Evolutionary conservation across 2,888 invertebrate genomes (phyloP), one percentile per base, ranked within the genome.

Genomic region (Noctuana brunneofusca): DNA sequence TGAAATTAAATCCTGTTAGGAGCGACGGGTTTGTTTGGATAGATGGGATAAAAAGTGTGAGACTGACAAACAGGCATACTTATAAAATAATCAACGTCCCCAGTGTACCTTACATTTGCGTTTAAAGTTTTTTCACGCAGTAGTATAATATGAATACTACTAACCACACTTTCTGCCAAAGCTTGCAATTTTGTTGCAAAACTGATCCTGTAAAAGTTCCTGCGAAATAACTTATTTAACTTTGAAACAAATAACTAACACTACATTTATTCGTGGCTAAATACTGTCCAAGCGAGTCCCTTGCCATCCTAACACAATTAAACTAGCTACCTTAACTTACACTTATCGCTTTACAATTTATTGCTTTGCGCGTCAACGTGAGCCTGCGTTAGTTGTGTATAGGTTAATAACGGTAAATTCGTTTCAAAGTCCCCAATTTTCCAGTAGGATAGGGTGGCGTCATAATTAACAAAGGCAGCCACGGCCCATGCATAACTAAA

Each of bases 401-500:
- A 38, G 38, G 16, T 38, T 38, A 38, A 38, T 38, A 38, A 38
- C 38, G 16, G 38, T 38, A 20, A 12, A 46, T 46, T 20, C 12
- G 20, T 18, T 20, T 68, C 41, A 81, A 80, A 82, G 82, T 78
- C 81, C 78, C 79, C 83, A 58, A 86, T 84, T 83, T 85, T 78
- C 75, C 71, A 75, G 76, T 72, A 71, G 70, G 75, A 74, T 75
- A 76, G 74, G 76, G 72, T 71, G 76, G 75, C 78, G 79, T 82
- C 87, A 87, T 89, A 87, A 89, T 89, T 89, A 89, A 88, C 86
- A 76, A 78, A 78, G 83, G 79, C 75, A 83, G 83, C 80, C 41
- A 78, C 72, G 73, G 75, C 64, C 78, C 82, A 83, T 88, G 87
- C 83, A 89, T 88, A 84, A 87, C 79, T 86, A 81, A 87, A 80